These are phyloP conservation scores for Fukomys damarensis DNA, from an alignment of 2,113 vertebrate species.

Conservation along the genomic window DNA sequence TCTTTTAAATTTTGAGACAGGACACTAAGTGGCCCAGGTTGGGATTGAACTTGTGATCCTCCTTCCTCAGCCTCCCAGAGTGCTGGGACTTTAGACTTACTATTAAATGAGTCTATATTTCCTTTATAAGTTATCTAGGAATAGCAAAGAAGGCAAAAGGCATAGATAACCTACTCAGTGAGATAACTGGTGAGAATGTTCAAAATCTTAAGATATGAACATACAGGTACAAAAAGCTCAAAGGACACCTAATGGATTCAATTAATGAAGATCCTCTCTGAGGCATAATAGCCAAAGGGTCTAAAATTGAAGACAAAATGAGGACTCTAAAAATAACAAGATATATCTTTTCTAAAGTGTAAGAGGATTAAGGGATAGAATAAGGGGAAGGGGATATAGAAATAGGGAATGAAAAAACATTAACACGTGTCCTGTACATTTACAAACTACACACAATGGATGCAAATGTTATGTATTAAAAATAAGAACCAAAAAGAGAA, in stretches of 20 bases:
- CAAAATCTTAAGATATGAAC: neutral
- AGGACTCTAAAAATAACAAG: neutral
- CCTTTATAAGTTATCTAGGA: neutral
- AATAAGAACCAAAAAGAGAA: neutral
- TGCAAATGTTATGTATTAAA: no score
- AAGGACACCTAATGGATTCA: neutral
- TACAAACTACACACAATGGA: neutral
- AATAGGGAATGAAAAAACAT: no score
- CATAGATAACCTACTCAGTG: neutral
- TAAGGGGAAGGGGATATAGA: neutral
- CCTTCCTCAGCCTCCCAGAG: neutral
- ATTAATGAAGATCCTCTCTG: neutral
- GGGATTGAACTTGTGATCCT: neutral
- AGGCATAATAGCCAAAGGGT: neutral
- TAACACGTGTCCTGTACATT: neutral
- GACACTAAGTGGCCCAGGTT: no score
- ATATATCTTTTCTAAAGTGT: neutral
- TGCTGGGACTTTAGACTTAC: neutral
- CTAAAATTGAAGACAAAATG: neutral
- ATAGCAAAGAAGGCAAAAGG: neutral
- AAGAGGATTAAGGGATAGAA: neutral
- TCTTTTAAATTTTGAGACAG: neutral
- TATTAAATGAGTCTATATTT: neutral
- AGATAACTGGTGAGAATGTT: neutral
- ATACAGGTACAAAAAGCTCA: neutral